These are phyloP conservation scores for Villa cingulata DNA, from an alignment of 2,888 invertebrate species.

Conservation along the genomic window DNA sequence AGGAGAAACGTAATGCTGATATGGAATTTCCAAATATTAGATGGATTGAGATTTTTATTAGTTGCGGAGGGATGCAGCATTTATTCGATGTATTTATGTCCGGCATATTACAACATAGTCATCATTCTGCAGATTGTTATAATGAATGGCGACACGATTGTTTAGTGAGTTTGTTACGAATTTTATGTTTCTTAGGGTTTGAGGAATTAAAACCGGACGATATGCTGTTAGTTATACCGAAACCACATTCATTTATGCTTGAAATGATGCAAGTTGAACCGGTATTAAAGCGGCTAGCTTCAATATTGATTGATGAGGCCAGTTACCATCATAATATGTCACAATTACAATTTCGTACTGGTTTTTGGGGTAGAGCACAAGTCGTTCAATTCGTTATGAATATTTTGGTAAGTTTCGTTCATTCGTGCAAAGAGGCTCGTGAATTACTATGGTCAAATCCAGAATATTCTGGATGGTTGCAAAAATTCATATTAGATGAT, in stretches of 20 bases:
- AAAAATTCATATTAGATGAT: constrained; percentile 75
- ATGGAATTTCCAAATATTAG: constrained; percentile 17
- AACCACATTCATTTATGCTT: constrained; percentile 43
- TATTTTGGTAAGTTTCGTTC: constrained; percentile 83
- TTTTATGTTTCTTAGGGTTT: constrained; percentile 76
- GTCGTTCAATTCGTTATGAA: constrained; percentile 88
- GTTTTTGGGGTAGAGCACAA: constrained; percentile 86
- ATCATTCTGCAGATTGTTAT: constrained; percentile 44
- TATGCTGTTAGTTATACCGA: constrained; percentile 52
- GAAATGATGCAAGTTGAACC: constrained; percentile 75
- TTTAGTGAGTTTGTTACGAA: constrained; percentile 69
- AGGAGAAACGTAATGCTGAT: constrained; percentile 11
- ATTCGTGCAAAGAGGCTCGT: constrained; percentile 68
- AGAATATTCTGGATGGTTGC: constrained; percentile 67
- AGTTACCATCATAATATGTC: constrained; percentile 54
- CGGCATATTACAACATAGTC: constrained; percentile 61
- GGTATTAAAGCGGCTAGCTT: constrained; percentile 70
- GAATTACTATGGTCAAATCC: constrained; percentile 61
- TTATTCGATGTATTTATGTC: constrained; percentile 87
- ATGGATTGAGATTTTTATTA: constrained; percentile 72
- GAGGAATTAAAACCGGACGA: constrained; percentile 36
- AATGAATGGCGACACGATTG: constrained; percentile 91
- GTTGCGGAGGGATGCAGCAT: constrained; percentile 74
- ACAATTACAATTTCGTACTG: constrained; percentile 75
- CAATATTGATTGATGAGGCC: constrained; percentile 66